phyloP scores from a whole-genome alignment of 2,113 vertebrate species.

The Columba janthina region DNA sequence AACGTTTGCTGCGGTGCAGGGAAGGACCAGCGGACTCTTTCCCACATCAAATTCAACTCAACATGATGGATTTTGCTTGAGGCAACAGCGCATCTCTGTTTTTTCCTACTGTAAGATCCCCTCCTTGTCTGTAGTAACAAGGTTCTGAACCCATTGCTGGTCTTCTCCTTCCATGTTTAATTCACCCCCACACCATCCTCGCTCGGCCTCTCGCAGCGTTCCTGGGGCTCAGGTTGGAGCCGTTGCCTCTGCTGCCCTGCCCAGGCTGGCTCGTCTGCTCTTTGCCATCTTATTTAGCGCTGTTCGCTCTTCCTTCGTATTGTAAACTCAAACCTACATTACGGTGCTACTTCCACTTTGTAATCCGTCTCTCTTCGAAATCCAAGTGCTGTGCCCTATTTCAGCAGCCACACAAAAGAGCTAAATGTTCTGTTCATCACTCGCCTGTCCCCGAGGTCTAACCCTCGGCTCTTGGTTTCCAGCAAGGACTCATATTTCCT shows the following conservation, averaged over 20 bases:
- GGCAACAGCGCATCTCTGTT: not conserved
- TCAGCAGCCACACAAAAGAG: not conserved
- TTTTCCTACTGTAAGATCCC: not conserved
- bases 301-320: not conserved
- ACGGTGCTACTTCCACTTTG: not conserved
- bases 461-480: not conserved
- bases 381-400: not conserved
- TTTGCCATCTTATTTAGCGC: fast-evolving
- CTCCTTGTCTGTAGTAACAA: not conserved
- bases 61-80: not conserved
- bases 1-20: not conserved
- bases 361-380: not conserved
- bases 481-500: not conserved
- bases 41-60: not conserved
- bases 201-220: not conserved
- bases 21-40: not conserved
- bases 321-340: not conserved
- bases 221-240: not conserved
- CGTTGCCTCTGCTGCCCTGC: not conserved
- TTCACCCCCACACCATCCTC: not conserved
- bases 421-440: fast-evolving
- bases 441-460: not conserved
- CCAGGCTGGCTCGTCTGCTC: not conserved
- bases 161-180: not conserved
- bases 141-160: not conserved